Evolutionary conservation across 2,888 invertebrate species (phyloP).

Genomic region (Drosophila putrida): DNA sequence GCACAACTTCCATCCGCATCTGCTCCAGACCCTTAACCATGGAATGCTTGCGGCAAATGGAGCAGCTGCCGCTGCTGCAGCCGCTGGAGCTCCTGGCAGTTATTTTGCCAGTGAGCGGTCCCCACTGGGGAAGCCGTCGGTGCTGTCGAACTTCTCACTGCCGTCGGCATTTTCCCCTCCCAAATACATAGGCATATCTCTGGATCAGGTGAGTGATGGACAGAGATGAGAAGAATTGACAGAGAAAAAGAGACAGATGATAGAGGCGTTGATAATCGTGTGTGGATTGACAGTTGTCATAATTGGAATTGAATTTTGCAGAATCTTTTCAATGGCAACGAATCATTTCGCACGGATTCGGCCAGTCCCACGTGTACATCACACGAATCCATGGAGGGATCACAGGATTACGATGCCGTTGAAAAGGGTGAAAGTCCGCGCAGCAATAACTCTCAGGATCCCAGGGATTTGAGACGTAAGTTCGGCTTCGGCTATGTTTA

Average conservation of each 20-base stretch:
- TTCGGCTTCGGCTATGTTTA: conserved; percentile 60
- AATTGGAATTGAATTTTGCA: conserved; percentile 67
- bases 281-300: conserved; percentile 74
- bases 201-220: conserved; percentile 84
- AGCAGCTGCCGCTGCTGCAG: conserved; percentile 80
- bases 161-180: conserved; percentile 91
- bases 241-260: not conserved
- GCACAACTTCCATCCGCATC: conserved; percentile 90
- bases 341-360: conserved; percentile 87
- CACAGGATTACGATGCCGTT: conserved; percentile 87
- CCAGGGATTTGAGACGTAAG: conserved; percentile 88
- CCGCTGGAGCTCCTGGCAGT: conserved; percentile 79
- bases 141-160: conserved; percentile 89
- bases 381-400: conserved; percentile 87
- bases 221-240: not conserved
- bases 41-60: conserved; percentile 87
- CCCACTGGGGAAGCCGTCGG: conserved; percentile 86
- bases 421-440: conserved; percentile 86
- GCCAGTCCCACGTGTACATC: conserved; percentile 88
- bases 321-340: conserved; percentile 85
- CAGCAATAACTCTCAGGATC: conserved; percentile 85
- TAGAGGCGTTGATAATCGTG: conserved; percentile 37
- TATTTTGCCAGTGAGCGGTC: conserved; percentile 86
- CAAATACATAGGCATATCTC: conserved; percentile 87
- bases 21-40: conserved; percentile 89